These are phyloP conservation scores for Meles meles DNA, from an alignment of 2,113 vertebrate species.

Conservation along the genomic window DNA sequence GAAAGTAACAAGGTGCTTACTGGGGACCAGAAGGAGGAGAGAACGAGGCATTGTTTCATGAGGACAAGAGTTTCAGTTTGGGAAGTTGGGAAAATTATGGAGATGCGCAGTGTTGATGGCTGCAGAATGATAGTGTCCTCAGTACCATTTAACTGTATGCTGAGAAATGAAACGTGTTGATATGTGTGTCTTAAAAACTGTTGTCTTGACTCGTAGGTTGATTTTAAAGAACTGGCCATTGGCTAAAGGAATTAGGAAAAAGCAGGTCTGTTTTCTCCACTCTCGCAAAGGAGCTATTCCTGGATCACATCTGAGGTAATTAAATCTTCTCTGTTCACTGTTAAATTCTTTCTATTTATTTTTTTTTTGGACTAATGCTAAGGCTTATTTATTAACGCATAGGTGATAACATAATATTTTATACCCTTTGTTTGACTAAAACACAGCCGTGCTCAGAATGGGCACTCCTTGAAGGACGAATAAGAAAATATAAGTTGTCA, in stretches of 20 bases:
- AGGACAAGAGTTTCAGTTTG: neutral
- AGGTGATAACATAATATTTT: neutral
- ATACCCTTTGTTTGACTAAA: neutral
- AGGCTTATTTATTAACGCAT: neutral
- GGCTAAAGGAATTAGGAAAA: neutral
- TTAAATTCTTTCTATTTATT: too few relatives aligned
- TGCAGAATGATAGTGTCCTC: neutral
- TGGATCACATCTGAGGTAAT: neutral
- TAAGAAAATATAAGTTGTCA: neutral
- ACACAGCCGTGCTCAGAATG: neutral
- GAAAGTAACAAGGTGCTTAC: neutral
- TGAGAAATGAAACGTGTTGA: neutral
- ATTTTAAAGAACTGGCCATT: neutral
- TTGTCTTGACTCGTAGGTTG: neutral
- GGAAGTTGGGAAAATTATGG: neutral
- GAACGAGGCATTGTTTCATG: neutral
- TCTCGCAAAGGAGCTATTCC: neutral
- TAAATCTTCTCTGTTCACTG: neutral
- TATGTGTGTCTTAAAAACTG: neutral
- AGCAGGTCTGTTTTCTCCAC: neutral
- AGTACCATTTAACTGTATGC: neutral
- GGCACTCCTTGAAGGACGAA: neutral
- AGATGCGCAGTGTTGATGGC: neutral
- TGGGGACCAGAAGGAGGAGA: neutral
- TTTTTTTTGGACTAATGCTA: neutral